These are phyloP conservation scores for Formica aserva DNA, from an alignment of 2,888 invertebrate genomes.

Conservation along the genomic window DNA sequence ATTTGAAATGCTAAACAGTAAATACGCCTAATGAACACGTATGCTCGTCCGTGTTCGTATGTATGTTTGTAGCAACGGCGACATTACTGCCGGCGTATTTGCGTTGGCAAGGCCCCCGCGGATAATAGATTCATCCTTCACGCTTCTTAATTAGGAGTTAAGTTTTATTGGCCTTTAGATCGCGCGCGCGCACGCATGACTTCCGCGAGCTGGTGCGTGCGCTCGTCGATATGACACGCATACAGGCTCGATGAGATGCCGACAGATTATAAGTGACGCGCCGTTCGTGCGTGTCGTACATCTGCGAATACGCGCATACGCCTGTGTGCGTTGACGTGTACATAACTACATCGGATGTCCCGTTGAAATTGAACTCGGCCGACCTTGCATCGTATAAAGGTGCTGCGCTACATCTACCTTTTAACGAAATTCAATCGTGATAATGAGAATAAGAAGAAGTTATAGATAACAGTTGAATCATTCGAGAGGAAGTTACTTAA, in stretches of 20 bases:
- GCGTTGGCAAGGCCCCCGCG: slow-evolving; percentile 77
- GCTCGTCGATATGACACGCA: slow-evolving; percentile 24
- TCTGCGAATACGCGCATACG: neutral
- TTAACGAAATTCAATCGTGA: slow-evolving; percentile 8
- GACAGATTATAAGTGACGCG: slow-evolving; percentile 57
- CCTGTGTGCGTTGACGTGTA: neutral
- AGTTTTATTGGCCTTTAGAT: slow-evolving; percentile 85
- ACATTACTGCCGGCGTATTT: slow-evolving; percentile 82
- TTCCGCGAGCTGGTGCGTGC: neutral
- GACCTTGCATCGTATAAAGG: slow-evolving; percentile 46
- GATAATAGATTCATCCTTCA: slow-evolving; percentile 85
- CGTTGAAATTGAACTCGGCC: slow-evolving; percentile 53
- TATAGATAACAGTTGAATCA: slow-evolving; percentile 20
- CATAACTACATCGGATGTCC: slow-evolving; percentile 33
- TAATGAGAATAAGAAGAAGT: slow-evolving; percentile 26
- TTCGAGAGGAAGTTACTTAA: slow-evolving; percentile 41
- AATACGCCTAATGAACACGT: slow-evolving; percentile 86
- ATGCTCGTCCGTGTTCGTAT: slow-evolving; percentile 82
- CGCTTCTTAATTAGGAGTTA: slow-evolving; percentile 86
- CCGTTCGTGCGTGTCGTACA: slow-evolving; percentile 32
- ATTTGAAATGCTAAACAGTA: slow-evolving; percentile 86
- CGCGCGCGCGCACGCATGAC: slow-evolving; percentile 39
- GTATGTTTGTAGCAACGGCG: slow-evolving; percentile 83
- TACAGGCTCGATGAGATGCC: slow-evolving; percentile 28
- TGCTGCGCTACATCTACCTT: slow-evolving; percentile 21